These are phyloP conservation scores for Microchirus variegatus DNA, from an alignment of 2,797 vertebrate genomes.

Conservation along the genomic window DNA sequence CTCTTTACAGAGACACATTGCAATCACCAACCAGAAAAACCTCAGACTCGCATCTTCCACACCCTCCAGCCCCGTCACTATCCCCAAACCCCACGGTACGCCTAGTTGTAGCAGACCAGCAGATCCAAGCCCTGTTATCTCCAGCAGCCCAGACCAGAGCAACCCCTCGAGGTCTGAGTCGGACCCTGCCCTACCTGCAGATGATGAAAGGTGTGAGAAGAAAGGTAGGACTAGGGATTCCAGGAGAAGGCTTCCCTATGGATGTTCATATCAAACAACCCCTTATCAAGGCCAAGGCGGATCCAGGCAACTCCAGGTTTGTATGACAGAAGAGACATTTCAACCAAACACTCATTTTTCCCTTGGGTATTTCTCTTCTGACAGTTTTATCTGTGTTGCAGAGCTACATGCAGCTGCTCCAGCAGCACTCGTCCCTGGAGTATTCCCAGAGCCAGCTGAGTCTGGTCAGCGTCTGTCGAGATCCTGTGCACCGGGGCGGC, in stretches of 20 bases:
- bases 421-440: conserved; percentile 93
- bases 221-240: conserved; percentile 71
- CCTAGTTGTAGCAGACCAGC: conserved; percentile 43
- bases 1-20: conserved; percentile 88
- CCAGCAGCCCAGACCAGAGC: conserved; percentile 81
- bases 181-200: conserved; percentile 81
- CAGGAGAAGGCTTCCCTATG: conserved; percentile 79
- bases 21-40: conserved; percentile 92
- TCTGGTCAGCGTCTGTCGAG: conserved; percentile 89
- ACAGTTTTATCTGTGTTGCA: conserved; percentile 68
- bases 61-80: conserved; percentile 62
- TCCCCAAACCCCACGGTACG: conserved; percentile 57
- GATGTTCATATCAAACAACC: conserved; percentile 87
- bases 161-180: conserved; percentile 81
- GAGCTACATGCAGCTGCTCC: conserved; percentile 96
- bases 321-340: neutral
- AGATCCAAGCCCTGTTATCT: conserved; percentile 65
- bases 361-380: conserved; percentile 1
- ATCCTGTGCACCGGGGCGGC: conserved; percentile 74
- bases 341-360: neutral
- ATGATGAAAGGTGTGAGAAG: conserved; percentile 81
- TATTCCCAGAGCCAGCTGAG: conserved; percentile 96
- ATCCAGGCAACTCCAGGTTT: conserved; percentile 86
- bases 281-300: conserved; percentile 83
- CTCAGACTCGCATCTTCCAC: conserved; percentile 73